phyloP scores from a whole-genome alignment of 2,888 invertebrate species.

The Leptarthrus brevirostris region DNA sequence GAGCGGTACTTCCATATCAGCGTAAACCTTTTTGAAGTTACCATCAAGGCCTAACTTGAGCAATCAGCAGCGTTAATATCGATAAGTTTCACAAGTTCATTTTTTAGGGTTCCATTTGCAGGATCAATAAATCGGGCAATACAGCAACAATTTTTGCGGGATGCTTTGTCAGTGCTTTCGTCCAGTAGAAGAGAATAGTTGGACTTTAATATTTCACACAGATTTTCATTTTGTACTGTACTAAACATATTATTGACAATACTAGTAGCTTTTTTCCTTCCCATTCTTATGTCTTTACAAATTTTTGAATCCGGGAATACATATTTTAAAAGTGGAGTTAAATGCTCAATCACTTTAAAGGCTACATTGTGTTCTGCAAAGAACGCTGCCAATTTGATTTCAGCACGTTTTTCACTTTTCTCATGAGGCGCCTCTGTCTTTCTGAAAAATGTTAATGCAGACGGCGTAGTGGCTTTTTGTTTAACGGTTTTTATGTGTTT shows the following conservation, averaged over 20 bases:
- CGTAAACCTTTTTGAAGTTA: not conserved
- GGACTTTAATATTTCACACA: not conserved
- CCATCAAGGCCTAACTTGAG: not conserved
- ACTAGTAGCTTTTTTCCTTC: not conserved
- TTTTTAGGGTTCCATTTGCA: not conserved
- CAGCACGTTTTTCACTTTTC: not conserved
- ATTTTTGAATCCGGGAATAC: constrained; percentile 8
- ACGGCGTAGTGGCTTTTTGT: not conserved
- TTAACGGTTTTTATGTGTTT: not conserved
- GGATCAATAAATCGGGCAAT: constrained; percentile 9
- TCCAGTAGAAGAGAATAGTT: constrained; percentile 1
- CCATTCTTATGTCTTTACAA: constrained; percentile 8
- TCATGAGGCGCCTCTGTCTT: not conserved
- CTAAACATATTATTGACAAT: not conserved
- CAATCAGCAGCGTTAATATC: not conserved
- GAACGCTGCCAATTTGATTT: constrained; percentile 36
- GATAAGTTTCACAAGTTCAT: not conserved
- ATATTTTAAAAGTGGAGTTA: constrained; percentile 5
- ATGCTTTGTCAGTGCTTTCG: constrained; percentile 10
- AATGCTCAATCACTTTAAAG: not conserved
- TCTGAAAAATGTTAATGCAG: not conserved
- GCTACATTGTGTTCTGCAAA: constrained; percentile 25
- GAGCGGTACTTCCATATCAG: not conserved
- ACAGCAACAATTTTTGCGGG: not conserved
- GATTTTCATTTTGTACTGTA: not conserved